phyloP scores from a whole-genome alignment of 2,888 invertebrate species.

The Bombylius discolor region DNA sequence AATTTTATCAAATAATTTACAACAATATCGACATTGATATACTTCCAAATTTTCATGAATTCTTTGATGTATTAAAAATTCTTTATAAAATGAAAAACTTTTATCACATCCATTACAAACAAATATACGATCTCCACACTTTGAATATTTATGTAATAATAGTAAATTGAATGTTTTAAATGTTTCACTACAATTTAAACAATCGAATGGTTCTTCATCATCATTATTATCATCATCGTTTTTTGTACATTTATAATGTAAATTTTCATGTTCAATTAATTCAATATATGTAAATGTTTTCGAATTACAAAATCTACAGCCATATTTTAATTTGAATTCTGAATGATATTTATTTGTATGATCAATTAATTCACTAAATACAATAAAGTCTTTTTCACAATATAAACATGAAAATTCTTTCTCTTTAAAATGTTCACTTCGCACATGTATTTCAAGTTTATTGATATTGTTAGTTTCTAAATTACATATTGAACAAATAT shows the following conservation, averaged over 20 bases:
- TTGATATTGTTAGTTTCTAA: not conserved
- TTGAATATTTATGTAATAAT: not conserved
- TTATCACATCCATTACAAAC: constrained; percentile 4
- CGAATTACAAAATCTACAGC: constrained; percentile 2
- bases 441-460: constrained; percentile 1
- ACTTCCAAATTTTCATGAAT: constrained; percentile 4
- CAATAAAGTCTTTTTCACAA: not conserved
- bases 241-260: not conserved
- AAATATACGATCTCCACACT: not conserved
- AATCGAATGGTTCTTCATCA: constrained; percentile 1
- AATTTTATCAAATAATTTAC: constrained; percentile 4
- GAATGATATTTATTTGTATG: not conserved
- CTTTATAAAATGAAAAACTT: constrained; percentile 6
- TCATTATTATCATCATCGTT: no score
- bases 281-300: not conserved
- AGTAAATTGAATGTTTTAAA: not conserved
- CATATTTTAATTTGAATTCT: not conserved
- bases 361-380: not conserved
- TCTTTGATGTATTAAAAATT: constrained; percentile 8
- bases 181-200: constrained; percentile 4
- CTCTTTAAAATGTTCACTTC: constrained; percentile 1
- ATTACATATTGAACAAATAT: not conserved
- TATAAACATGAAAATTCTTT: not conserved
- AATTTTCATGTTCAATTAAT: constrained; percentile 4
- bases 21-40: constrained; percentile 7